Base-by-base conservation (phyloP, 1,140 invertebrate genomes). In the Drosophila malerkotliana region DNA sequence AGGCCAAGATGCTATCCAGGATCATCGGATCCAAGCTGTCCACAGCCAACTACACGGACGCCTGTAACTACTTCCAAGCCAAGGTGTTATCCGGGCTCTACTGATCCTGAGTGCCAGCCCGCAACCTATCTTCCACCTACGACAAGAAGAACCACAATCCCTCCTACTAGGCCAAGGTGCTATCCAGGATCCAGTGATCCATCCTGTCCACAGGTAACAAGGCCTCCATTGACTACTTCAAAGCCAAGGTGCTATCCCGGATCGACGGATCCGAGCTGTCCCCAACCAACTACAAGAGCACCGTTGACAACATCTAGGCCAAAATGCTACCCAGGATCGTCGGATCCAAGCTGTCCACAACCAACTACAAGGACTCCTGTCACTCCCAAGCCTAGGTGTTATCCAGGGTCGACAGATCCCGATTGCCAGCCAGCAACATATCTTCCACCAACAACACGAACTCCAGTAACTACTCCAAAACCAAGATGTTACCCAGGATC, bases 271-370 rank as follows among this genome's bases (percentile, higher is more conserved):
- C 92, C 92, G 15, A 77, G 90, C n/a, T 93, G 92, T 47, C 87
- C 34, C 8, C 34, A 41, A 72, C 60, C 55, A 41, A 39, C 64
- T 4, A 64, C 61, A 55, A 18, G 45, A 18, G 7, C 47, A 77
- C 15, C 81, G 1, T 28, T 49, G 41, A 24, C 93, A 92, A 79
- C 93, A 92, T 61, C 93, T 92, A 45, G 93, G 3, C 79, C 80
- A 45, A 76, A 56, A 1, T 93, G 92, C 57, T 92, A 79, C 53
- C 92, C 92, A 0, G 93, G 93, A 26, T 92, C 92, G 5, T 85
- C 55, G 4, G 93, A 93, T 79, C 90, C 92, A 9, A 48, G 8
- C 4, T 61, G 58, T 15, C 30, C 58, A 5, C 15, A 24, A 9
- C 34, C 34, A 12, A 37, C 34, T 3, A 37, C 34, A 12, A 37